Evolutionary conservation across 2,797 vertebrate genomes (phyloP), one percentile per base, ranked within the genome.

Genomic region (Artibeus lituratus): DNA sequence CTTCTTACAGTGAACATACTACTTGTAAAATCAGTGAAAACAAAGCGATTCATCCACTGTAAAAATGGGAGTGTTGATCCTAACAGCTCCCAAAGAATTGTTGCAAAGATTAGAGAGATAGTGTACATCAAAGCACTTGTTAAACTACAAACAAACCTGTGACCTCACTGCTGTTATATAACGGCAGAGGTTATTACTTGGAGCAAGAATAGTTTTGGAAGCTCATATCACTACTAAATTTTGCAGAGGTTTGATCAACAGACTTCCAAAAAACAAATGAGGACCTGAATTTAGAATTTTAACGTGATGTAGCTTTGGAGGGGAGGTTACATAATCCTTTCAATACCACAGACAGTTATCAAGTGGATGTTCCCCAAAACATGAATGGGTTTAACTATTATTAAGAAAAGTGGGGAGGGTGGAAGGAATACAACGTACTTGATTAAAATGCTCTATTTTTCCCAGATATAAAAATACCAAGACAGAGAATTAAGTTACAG

Each of bases 321-420:
- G 2, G 91, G 93, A 98, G 89, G 57, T 76, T 98, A 74, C 6
- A 29, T 97, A 97, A 98, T 93, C 94, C 81, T 94, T 97, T 90
- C 67, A 84, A 90, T 94, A 69, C 72, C 78, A 72, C 72, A 59
- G 59, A 73, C 94, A 32, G 53, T 93, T 88, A 92, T 83, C 88
- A 94, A 87, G 91, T 91, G 70, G 95, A 85, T 96, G 57, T 96
- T 92, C 80, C 92, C 70, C 84, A 96, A 97, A 90, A 97, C 26
- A 91, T 62, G 74, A 97, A 94, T 32, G 83, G 55, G 49, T 82
- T 85, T 96, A 74, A 83, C 74, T 95, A 19, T 93, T 96, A 96
- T 96, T 98, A 97, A 97, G 95, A 62, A 62, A 62, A 62, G 59
- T 10, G 19, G 32, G 72, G 94, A 74, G 32, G 22, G 35, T 1